Conservation (phyloP, 2,113 vertebrate species). For the Scopus umbretta region DNA sequence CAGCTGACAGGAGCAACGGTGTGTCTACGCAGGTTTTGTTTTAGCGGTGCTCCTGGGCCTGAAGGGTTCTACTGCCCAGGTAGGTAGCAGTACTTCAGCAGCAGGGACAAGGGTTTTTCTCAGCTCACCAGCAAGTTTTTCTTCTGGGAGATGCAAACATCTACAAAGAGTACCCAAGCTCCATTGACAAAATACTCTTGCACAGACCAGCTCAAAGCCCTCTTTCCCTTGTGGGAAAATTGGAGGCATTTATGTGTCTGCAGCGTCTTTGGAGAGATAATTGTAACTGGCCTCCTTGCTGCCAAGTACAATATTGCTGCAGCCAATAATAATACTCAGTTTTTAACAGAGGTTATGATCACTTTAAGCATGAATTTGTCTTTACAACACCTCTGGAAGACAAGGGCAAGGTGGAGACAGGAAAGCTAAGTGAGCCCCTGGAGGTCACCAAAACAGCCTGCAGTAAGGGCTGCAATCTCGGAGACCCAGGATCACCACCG, state of each 20-base stretch:
- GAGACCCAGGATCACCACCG: neutral
- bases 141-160: neutral
- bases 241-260: neutral
- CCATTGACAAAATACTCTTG: neutral
- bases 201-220: neutral
- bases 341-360: neutral
- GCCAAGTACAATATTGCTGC: neutral
- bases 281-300: neutral
- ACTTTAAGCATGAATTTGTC: neutral
- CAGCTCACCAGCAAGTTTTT: neutral
- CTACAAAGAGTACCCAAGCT: neutral
- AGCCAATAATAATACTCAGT: neutral
- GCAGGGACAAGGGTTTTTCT: neutral
- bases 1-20: rapidly evolving
- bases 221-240: neutral
- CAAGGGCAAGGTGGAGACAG: neutral
- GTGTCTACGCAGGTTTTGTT: rapidly evolving
- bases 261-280: neutral
- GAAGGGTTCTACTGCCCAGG: neutral
- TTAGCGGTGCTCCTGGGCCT: neutral
- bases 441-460: neutral
- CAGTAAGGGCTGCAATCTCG: neutral
- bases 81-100: neutral
- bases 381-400: neutral
- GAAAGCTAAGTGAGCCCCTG: neutral